Base-by-base conservation (phyloP, 2,888 invertebrate species). In the Ceramica pisi region DNA sequence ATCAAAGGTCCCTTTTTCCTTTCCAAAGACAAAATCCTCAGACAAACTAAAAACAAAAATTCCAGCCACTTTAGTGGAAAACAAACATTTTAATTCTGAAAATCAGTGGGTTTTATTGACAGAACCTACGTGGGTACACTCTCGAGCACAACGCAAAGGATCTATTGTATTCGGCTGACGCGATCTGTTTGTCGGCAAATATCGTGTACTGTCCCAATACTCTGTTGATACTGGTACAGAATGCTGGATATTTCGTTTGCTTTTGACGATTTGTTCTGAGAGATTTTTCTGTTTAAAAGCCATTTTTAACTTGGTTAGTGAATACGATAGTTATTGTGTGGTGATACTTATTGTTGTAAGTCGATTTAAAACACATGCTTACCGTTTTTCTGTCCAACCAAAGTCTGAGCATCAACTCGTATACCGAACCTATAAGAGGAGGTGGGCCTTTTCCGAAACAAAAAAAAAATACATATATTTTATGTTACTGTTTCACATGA, bases 151-250 rank as follows among this genome's bases (percentile, higher is more conserved):
- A 81, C 68, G 75, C 70, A 77, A 81, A 82, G 70, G 67, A 60
- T 64, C 80, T 82, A 89, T 90, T 89, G 88, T 89, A 72, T 78
- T 81, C 79, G 69, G 61, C 68, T 70, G 80, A 83, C 67, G 60
- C 65, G 77, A 84, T 83, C 81, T 89, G 88, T 90, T 87, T 89
- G 89, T 72, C 73, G 67, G 82, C 84, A 89, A 89, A 91, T 86
- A 89, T 71, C 71, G 63, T 72, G 76, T 85, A 84, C 79, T 73
- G 80, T 82, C 74, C 80, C 84, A 76, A 75, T 82, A 76, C 71
- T 75, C 77, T 67, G 59, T 48, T 51, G n/a, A 41, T 31, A 21
- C n/a, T 59, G 44, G 51, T 31, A 23, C 31, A 48, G 48, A 16
- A 31, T 55, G 53, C 8, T 38, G 51, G 6, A 12, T 53, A 55